phyloP scores from a whole-genome alignment of 2,797 vertebrate genomes.

The Fistularia tabacaria region DNA sequence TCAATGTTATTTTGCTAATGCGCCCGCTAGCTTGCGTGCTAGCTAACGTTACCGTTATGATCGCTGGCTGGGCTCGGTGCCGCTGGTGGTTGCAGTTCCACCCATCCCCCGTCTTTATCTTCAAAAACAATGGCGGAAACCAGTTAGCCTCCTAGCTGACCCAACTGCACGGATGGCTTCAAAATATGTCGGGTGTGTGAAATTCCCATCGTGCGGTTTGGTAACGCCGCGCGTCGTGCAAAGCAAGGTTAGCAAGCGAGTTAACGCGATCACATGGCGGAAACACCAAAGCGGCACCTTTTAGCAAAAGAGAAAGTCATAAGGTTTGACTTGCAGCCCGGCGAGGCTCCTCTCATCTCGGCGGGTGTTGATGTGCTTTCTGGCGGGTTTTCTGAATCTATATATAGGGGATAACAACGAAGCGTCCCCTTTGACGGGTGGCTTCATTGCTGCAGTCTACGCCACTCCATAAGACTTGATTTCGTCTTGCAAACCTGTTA shows the following conservation, averaged over 20 bases:
- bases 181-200: neutral
- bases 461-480: neutral
- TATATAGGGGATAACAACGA: neutral
- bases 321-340: conserved; percentile 12
- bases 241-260: conserved; percentile 2
- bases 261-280: conserved; percentile 28
- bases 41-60: conserved; percentile 30
- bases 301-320: conserved; percentile 15
- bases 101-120: conserved; percentile 72
- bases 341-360: neutral
- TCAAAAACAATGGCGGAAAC: conserved; percentile 72
- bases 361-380: conserved; percentile 3
- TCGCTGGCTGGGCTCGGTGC: conserved; percentile 32
- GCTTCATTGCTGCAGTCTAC: neutral
- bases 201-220: too few species aligned
- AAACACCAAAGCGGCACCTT: conserved; percentile 26
- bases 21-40: conserved; percentile 39
- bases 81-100: conserved; percentile 57
- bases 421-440: conserved; percentile 45
- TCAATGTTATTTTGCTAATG: conserved; percentile 34
- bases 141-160: conserved; percentile 28
- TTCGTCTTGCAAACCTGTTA: neutral
- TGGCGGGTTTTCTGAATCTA: neutral
- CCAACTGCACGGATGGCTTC: neutral
- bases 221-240: neutral